A percentile compares a stretch with the other conserved stretches of the same genome.
These are phyloP conservation scores for Melanostoma scalare DNA, from an alignment of 2,888 invertebrate genomes.

Conservation along the genomic window DNA sequence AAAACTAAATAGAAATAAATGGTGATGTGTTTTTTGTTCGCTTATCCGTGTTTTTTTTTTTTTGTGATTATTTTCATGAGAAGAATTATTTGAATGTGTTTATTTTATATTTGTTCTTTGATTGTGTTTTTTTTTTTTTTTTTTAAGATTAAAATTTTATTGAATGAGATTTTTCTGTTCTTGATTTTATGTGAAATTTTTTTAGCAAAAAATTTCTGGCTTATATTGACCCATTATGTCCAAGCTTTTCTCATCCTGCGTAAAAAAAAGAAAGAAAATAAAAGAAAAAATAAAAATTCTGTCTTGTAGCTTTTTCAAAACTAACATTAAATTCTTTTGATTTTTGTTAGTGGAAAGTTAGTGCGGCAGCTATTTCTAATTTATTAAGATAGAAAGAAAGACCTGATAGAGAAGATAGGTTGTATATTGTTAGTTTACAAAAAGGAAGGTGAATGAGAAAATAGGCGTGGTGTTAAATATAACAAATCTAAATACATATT, in stretches of 20 bases:
- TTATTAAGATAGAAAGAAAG: constrained; percentile 3
- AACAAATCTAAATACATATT: too few species aligned
- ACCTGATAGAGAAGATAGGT: constrained; percentile 21
- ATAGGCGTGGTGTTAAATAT: too few species aligned
- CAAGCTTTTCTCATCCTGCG: constrained; percentile 88
- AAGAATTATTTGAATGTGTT: constrained; percentile 60
- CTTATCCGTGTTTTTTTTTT: constrained; percentile 55
- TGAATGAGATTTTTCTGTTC: constrained; percentile 71
- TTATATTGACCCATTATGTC: constrained; percentile 91
- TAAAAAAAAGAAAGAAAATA: constrained; percentile 82
- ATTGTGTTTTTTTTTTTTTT: constrained; percentile 61
- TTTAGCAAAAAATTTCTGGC: constrained; percentile 90
- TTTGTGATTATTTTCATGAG: constrained; percentile 62
- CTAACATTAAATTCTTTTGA: constrained; percentile 35
- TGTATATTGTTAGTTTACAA: constrained; percentile 44
- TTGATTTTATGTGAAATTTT: constrained; percentile 56
- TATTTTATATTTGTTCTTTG: constrained; percentile 57
- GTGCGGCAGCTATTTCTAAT: constrained; percentile 58
- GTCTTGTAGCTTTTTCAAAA: constrained; percentile 57
- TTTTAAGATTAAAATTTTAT: constrained; percentile 6
- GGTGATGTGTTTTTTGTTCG: constrained; percentile 69
- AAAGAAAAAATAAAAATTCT: constrained; percentile 52
- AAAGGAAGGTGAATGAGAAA: constrained; percentile 12
- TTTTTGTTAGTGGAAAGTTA: constrained; percentile 66
- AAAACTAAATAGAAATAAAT: constrained; percentile 48